Base-by-base conservation (phyloP, 1,140 invertebrate genomes). In the Euwallacea similis region DNA sequence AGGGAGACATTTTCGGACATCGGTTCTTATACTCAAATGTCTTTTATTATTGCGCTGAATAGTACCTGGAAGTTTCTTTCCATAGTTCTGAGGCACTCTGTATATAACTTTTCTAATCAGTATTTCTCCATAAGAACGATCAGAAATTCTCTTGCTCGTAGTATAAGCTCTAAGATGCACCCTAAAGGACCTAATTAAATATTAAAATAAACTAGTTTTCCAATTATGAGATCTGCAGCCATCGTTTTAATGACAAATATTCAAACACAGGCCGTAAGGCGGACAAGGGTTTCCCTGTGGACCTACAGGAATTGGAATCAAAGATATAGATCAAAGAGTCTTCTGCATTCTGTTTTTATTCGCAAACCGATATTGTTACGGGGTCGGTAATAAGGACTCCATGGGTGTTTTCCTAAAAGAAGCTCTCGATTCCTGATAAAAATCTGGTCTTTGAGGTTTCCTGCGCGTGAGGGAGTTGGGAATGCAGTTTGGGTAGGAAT, bases 251-350 rank as follows among this genome's bases (percentile, higher is more conserved):
- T 78, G 2, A 64, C 62, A 13, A 75, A 77, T 46, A 76, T 76
- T 11, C 66, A 71, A 0, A 77, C 60, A 60, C 79, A 81, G 46
- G 79, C 78, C 7, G 74, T 74, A 2, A 79, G 79, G n/a, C 72
- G 72, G 33, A 33, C 13, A 72, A 33, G 0, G 78, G 78, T 13
- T 85, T 76, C 0, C 85, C 85, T 0, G 82, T 83, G n/a, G 82
- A 76, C 2, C 84, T 84, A 44, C 84, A 81, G 6, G 83, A 80
- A 72, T 85, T 83, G 0, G 85, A 84, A 78, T 86, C 84, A 76
- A 84, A 81, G 81, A 86, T 81, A 72, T 84, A 86, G 66, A 79
- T 82, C 0, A 80, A 33, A 7, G 13, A 80, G 53, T 33, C 76
- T 53, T 61, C 54, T 0, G 74, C 66, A 2, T 73, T 66, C 15